Base-by-base conservation (phyloP, 2,888 invertebrate species). In the Cetonia aurata region DNA sequence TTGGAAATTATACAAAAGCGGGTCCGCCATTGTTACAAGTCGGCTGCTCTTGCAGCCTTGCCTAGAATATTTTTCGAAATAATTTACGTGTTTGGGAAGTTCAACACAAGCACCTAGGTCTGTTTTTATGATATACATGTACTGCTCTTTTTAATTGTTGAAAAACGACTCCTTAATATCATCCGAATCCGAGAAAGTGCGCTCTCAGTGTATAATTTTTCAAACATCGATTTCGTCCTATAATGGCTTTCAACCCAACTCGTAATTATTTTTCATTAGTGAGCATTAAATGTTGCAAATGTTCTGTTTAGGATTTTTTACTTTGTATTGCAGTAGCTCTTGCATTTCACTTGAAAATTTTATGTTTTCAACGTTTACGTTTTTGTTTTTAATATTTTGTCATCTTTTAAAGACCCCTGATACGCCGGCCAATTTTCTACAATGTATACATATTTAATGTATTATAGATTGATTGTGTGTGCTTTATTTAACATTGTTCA, bases 11-110 rank as follows among this genome's bases (percentile, higher is more conserved):
- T 79, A 79, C 77, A 79, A 83, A 82, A 82, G 83, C 83, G 82
- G 83, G 83, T 83, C 83, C 84, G 84, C 84, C 84, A 84, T 84
- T 84, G 83, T 83, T 83, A 78, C 80, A 79, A 82, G 82, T 83
- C 80, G 82, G 82, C 82, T 80, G 77, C 74, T 80, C 79, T 80
- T 80, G 80, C 80, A 80, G 82, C 82, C 81, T 79, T 82, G 81
- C 80, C 80, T 81, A 75, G 74, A 80, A 80, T 75, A 78, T 79
- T 81, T 79, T 77, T 73, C 71, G 71, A 70, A 78, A 79, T 77
- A 78, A 77, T 78, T 78, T 76, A 77, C 76, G 80, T 78, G 80
- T 76, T 74, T 75, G 69, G 71, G 59, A 69, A 56, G 62, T 70
- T 70, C 66, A 65, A 52, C 71, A 59, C 65, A 46, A 67, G 72